phyloP scores from a whole-genome alignment of 2,888 invertebrate species.

The Temnothorax rugatulus region DNA sequence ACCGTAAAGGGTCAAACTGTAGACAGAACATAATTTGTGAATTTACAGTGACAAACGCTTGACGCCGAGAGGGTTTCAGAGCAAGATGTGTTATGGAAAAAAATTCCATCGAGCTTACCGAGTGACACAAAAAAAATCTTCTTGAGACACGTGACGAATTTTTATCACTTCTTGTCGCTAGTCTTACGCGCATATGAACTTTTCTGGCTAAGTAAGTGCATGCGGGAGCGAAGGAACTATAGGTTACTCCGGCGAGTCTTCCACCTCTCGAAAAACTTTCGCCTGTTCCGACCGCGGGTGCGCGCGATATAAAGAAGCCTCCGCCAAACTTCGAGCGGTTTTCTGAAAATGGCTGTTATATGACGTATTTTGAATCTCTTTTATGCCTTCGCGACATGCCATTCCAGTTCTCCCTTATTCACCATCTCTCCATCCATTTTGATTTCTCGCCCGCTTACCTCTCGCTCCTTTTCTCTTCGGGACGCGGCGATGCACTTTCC shows the following conservation, averaged over 20 bases:
- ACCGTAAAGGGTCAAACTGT: constrained; percentile 7
- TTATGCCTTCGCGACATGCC: constrained; percentile 69
- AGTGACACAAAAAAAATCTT: constrained; percentile 5
- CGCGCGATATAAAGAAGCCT: constrained; percentile 61
- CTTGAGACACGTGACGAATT: constrained; percentile 28
- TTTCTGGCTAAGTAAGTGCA: constrained; percentile 38
- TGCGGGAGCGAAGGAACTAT: constrained; percentile 38
- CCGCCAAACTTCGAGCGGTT: constrained; percentile 64
- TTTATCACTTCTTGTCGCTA: constrained; percentile 57
- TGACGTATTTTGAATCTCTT: constrained; percentile 75
- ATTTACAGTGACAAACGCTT: not conserved
- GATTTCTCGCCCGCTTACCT: constrained; percentile 60
- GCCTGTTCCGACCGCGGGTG: constrained; percentile 25
- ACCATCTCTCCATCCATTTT: constrained; percentile 62
- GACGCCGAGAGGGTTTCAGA: not conserved
- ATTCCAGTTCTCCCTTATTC: constrained; percentile 30
- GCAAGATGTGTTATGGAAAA: not conserved
- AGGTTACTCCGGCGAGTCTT: constrained; percentile 28
- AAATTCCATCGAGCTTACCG: not conserved
- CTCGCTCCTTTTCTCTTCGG: constrained; percentile 19
- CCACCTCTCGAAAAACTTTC: constrained; percentile 34
- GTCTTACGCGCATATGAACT: constrained; percentile 41
- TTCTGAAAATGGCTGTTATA: constrained; percentile 71
- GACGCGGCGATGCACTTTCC: constrained; percentile 14
- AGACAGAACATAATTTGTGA: not conserved